These are phyloP conservation scores for Benthosema pterotum DNA, from an alignment of 2,797 vertebrate species.

Conservation along the genomic window DNA sequence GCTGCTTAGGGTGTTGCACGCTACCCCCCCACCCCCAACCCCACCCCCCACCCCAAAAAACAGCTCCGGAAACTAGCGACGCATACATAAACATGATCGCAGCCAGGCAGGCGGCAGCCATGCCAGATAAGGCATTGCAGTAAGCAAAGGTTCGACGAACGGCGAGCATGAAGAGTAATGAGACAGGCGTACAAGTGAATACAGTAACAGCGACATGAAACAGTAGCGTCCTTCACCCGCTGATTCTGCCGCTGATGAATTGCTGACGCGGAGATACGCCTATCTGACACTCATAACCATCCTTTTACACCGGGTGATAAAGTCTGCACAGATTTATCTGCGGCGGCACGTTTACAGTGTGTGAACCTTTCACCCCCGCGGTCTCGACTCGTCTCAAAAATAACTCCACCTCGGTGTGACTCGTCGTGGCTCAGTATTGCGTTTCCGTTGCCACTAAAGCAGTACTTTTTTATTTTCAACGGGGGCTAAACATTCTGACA, in stretches of 20 bases:
- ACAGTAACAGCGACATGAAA: slow-evolving; percentile 1
- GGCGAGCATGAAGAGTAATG: slow-evolving; percentile 32
- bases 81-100: slow-evolving; percentile 31
- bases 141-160: slow-evolving; percentile 3
- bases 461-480: slow-evolving; percentile 25
- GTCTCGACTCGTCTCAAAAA: slow-evolving; percentile 5
- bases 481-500: slow-evolving; percentile 39
- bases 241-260: slow-evolving; percentile 34
- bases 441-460: slow-evolving; percentile 8
- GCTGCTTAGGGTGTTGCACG: slow-evolving; percentile 17
- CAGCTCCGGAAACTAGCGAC: slow-evolving; percentile 9
- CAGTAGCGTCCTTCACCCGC: slow-evolving; percentile 37
- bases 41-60: slow-evolving; percentile 21
- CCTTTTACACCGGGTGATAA: slow-evolving; percentile 38
- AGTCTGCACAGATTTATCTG: slow-evolving; percentile 31
- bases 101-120: background rate
- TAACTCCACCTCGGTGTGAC: slow-evolving; percentile 19
- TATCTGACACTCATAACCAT: slow-evolving; percentile 31
- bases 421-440: slow-evolving; percentile 1
- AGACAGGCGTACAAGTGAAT: slow-evolving; percentile 1
- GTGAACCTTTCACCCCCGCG: slow-evolving; percentile 29
- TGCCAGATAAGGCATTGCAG: slow-evolving; percentile 33
- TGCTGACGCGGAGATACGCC: slow-evolving; percentile 41
- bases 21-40: slow-evolving; percentile 16
- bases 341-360: slow-evolving; percentile 14